phyloP scores from a whole-genome alignment of 1,140 invertebrate genomes.

The Caerostris darwini region DNA sequence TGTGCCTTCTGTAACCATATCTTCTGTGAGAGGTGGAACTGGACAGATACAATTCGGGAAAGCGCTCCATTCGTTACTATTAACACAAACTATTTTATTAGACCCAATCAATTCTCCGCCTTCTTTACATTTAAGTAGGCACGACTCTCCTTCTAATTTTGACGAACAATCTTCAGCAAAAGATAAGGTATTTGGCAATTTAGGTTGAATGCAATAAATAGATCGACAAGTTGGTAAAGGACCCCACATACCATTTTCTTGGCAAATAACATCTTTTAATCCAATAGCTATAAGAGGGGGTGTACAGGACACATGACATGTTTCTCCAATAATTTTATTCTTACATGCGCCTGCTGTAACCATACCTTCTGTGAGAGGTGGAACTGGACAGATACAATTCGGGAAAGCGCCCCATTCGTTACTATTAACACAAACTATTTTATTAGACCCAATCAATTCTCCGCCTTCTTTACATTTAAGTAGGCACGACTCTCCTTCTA shows the following conservation, averaged over 20 bases:
- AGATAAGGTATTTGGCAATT: neutral
- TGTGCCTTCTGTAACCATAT: neutral
- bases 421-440: slow-evolving; percentile 10
- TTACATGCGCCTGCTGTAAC: neutral
- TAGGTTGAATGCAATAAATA: neutral
- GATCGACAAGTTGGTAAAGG: neutral
- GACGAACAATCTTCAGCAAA: slow-evolving; percentile 15
- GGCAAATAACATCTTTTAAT: neutral
- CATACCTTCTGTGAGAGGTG: neutral
- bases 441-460: neutral
- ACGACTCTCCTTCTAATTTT: neutral
- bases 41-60: slow-evolving; percentile 46
- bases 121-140: neutral
- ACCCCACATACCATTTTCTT: slow-evolving; percentile 18
- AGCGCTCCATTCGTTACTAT: neutral
- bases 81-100: slow-evolving; percentile 7
- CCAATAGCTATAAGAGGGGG: neutral
- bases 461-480: neutral
- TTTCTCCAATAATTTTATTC: slow-evolving; percentile 8
- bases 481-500: neutral
- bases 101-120: neutral
- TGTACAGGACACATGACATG: neutral
- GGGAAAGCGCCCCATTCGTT: neutral
- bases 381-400: slow-evolving; percentile 29
- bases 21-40: neutral